phyloP scores from a whole-genome alignment of 2,888 invertebrate genomes.

The Auanema sp. region DNA sequence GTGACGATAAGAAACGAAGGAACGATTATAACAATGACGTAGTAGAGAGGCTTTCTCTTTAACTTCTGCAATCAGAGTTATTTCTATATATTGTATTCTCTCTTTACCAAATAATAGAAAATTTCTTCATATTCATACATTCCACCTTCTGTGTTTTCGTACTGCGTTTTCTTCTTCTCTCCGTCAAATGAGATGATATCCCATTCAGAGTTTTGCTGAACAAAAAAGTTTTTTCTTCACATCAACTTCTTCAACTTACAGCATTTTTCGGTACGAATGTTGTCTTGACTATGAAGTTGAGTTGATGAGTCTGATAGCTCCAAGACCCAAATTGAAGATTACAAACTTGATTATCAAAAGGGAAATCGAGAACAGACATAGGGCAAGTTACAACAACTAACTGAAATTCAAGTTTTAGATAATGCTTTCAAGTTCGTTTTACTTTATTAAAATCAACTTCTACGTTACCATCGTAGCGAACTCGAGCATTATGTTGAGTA shows the following conservation, averaged over 20 bases:
- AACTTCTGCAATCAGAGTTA: slow-evolving; percentile 28
- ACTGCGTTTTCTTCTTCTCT: slow-evolving; percentile 40
- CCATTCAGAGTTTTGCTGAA: slow-evolving; percentile 46
- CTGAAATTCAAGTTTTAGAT: slow-evolving; percentile 20
- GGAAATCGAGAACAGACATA: slow-evolving; percentile 45
- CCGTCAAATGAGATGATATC: slow-evolving; percentile 46
- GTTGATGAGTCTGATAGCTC: slow-evolving; percentile 46
- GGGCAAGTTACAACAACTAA: slow-evolving; percentile 46
- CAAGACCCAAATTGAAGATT: slow-evolving; percentile 49
- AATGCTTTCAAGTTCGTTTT: not conserved
- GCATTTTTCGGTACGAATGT: slow-evolving; percentile 31
- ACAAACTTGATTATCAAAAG: slow-evolving; percentile 48
- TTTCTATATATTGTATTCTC: not conserved
- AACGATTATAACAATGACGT: slow-evolving; percentile 49
- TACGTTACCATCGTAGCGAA: slow-evolving; percentile 39
- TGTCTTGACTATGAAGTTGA: slow-evolving; percentile 34
- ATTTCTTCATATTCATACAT: slow-evolving; percentile 50
- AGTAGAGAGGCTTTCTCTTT: slow-evolving; percentile 46
- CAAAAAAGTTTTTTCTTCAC: not conserved
- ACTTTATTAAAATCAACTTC: slow-evolving; percentile 51
- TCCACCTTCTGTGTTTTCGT: slow-evolving; percentile 41
- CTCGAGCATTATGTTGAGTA: slow-evolving; percentile 43
- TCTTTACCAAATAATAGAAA: slow-evolving; percentile 41
- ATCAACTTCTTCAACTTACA: slow-evolving; percentile 7
- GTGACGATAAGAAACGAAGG: slow-evolving; percentile 49